Conservation (phyloP, 2,888 invertebrate genomes). For the Drosophila meridiana region DNA sequence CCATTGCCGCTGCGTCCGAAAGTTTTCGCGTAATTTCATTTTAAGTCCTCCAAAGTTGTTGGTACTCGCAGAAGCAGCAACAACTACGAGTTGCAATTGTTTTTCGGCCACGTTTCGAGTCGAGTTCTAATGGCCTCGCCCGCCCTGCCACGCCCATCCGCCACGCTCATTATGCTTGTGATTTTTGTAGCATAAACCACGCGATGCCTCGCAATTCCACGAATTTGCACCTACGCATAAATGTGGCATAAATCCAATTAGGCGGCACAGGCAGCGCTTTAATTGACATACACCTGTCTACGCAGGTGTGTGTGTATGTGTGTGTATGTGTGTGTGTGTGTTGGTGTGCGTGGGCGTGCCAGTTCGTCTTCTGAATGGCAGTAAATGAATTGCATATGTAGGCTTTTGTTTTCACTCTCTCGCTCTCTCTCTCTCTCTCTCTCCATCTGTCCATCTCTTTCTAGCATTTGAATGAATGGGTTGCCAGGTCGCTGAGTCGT, state of each 20-base stretch:
- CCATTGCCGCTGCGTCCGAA: conserved; percentile 58
- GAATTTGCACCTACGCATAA: conserved; percentile 77
- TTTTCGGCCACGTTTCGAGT: conserved; percentile 40
- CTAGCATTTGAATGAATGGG: conserved; percentile 66
- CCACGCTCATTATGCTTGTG: conserved; percentile 67
- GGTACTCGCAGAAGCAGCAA: conserved; percentile 19
- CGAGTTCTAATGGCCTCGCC: conserved; percentile 49
- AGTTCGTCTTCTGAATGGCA: conserved; percentile 49
- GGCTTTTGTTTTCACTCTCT: conserved; percentile 65
- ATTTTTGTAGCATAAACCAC: conserved; percentile 70
- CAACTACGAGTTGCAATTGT: conserved; percentile 69
- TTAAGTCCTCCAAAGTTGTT: conserved; percentile 80
- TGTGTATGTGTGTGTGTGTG: neutral
- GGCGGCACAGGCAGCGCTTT: conserved; percentile 75
- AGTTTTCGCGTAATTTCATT: conserved; percentile 81
- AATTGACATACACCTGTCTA: conserved; percentile 67
- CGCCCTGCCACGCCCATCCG: conserved; percentile 5
- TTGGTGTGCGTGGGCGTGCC: conserved; percentile 39
- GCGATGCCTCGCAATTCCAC: conserved; percentile 47
- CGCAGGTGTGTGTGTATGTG: conserved; percentile 12
- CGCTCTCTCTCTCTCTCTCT: neutral
- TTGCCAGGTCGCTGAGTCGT: conserved; percentile 27
- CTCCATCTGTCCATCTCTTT: conserved; percentile 14
- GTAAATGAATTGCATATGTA: conserved; percentile 78
- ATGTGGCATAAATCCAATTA: conserved; percentile 81